Percentiles rank a stretch among this genome's conserved stretches.
Evolutionary conservation across 2,888 invertebrate genomes (phyloP).

Genomic region (Palloptera scutellata): DNA sequence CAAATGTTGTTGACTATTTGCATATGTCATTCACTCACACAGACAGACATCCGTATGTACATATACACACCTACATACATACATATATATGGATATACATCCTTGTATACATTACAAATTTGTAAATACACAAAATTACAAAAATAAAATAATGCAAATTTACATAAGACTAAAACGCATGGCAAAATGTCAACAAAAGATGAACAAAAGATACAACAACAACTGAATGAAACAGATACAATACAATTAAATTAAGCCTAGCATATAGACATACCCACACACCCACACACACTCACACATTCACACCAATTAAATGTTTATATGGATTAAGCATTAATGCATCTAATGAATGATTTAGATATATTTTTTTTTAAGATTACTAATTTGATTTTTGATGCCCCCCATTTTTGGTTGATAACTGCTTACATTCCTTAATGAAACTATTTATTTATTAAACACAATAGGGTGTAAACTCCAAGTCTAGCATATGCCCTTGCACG

Average conservation of each 20-base stretch:
- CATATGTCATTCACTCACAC: conserved; percentile 3
- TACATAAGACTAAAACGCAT: neutral
- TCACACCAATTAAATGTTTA: too few relatives aligned
- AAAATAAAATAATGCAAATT: neutral
- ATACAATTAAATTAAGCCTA: too few relatives aligned
- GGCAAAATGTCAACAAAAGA: neutral
- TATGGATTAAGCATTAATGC: too few relatives aligned
- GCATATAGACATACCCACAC: neutral
- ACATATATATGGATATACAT: neutral
- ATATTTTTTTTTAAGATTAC: too few relatives aligned
- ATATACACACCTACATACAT: conserved; percentile 8
- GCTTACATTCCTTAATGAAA: too few relatives aligned
- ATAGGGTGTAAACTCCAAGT: too few relatives aligned
- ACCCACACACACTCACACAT: neutral
- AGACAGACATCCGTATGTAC: too few relatives aligned
- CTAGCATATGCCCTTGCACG: too few relatives aligned
- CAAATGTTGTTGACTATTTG: neutral
- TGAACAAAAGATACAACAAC: neutral
- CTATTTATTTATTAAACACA: too few relatives aligned
- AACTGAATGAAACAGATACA: neutral
- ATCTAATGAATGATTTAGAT: too few relatives aligned
- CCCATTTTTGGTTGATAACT: too few relatives aligned
- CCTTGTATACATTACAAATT: neutral
- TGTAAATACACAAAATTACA: neutral
- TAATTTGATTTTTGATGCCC: too few relatives aligned